Percentiles rank a stretch among this genome's conserved stretches.
Evolutionary conservation across 2,113 vertebrate genomes (phyloP).

Genomic region (Colistium nudipinnis): DNA sequence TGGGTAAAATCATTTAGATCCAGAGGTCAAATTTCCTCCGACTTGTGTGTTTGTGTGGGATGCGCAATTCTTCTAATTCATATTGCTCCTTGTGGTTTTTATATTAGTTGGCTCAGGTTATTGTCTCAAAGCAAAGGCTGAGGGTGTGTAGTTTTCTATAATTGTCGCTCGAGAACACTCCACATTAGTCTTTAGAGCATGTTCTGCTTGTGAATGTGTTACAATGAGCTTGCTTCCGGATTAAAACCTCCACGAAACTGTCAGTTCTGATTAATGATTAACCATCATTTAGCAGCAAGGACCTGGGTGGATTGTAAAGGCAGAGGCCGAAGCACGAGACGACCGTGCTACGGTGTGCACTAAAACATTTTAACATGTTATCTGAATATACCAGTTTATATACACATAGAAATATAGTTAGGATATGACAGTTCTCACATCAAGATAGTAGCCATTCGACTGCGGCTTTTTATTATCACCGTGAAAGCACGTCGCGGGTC

Average conservation of each 20-base stretch:
- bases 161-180: too few relatives aligned
- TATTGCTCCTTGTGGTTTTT: too few relatives aligned
- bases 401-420: background rate
- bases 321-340: background rate
- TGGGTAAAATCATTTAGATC: too few relatives aligned
- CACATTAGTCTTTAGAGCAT: too few relatives aligned
- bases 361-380: background rate
- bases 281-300: slow-evolving; percentile 10
- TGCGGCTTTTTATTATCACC: slow-evolving; percentile 34
- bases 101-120: too few relatives aligned
- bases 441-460: background rate
- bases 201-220: background rate
- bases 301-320: background rate
- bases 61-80: too few relatives aligned
- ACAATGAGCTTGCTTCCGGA: background rate
- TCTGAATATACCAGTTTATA: background rate
- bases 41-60: too few relatives aligned
- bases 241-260: slow-evolving; percentile 36
- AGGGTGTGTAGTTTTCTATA: too few relatives aligned
- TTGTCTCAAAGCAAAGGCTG: too few relatives aligned
- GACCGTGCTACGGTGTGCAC: background rate
- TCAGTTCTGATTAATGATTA: slow-evolving; percentile 67
- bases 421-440: too few relatives aligned
- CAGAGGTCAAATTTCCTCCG: too few relatives aligned
- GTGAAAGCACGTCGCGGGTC: slow-evolving; percentile 63